Percentiles rank a stretch among this genome's conserved stretches.
These are phyloP conservation scores for Noctua pronuba DNA, from an alignment of 2,888 invertebrate genomes.

Conservation along the genomic window DNA sequence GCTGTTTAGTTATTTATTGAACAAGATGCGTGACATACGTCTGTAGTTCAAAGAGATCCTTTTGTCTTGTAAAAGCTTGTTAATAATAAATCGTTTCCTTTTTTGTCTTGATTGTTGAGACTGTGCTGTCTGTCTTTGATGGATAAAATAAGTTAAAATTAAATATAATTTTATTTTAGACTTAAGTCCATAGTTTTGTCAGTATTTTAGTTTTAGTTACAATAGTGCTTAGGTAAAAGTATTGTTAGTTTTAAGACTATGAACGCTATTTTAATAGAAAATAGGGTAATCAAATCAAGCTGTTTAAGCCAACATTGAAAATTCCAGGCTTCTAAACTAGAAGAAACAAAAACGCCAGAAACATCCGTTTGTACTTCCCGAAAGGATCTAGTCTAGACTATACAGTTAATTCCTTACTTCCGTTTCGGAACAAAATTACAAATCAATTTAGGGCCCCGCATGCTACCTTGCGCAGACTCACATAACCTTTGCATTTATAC, in stretches of 20 bases:
- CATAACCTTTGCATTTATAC: too few relatives aligned
- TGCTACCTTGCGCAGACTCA: neutral
- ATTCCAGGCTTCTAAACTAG: neutral
- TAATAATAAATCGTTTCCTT: constrained; percentile 7
- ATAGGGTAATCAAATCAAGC: neutral
- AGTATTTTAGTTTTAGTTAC: neutral
- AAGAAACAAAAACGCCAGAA: neutral
- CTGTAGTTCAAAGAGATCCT: constrained; percentile 21
- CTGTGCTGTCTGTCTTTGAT: neutral
- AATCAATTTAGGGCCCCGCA: neutral
- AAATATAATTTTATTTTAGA: neutral
- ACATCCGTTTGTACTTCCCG: neutral
- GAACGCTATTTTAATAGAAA: neutral
- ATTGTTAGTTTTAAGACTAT: neutral
- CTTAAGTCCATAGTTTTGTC: neutral
- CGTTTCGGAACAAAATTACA: neutral
- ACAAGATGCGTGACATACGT: constrained; percentile 19
- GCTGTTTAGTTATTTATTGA: constrained; percentile 32
- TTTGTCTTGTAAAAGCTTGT: neutral
- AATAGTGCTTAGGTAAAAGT: neutral
- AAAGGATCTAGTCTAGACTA: neutral
- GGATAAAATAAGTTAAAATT: neutral
- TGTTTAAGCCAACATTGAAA: neutral
- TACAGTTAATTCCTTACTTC: neutral
- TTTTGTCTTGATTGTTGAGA: neutral